Percentiles rank a stretch among this genome's conserved stretches.
These are phyloP conservation scores for Agriopis marginaria DNA, from an alignment of 2,888 invertebrate species.

Conservation along the genomic window DNA sequence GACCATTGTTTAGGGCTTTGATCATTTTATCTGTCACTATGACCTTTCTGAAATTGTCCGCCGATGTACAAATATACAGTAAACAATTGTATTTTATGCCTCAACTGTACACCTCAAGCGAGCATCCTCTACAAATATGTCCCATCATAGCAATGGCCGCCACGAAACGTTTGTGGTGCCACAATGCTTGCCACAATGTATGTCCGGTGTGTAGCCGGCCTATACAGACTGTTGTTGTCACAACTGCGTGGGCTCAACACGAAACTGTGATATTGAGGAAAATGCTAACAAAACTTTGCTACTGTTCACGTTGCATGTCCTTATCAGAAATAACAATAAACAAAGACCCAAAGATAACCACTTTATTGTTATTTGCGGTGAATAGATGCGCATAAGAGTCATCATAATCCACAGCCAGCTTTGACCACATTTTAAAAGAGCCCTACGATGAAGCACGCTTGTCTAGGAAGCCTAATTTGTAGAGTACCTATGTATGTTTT, in stretches of 20 bases:
- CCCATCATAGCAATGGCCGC: no score
- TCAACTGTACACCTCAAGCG: no score
- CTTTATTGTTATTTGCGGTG: conserved; percentile 3
- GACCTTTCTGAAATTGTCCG: not conserved
- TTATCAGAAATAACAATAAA: conserved; percentile 9
- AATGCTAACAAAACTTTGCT: conserved; percentile 12
- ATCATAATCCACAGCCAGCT: not conserved
- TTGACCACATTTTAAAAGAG: not conserved
- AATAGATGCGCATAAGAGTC: not conserved
- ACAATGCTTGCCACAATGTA: not conserved
- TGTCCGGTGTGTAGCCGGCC: not conserved
- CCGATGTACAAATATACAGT: not conserved
- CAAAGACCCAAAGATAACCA: not conserved
- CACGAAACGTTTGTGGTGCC: not conserved
- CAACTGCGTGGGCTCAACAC: conserved; percentile 14
- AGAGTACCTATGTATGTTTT: no score
- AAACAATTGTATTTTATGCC: not conserved
- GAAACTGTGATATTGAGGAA: conserved; percentile 15
- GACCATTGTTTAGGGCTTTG: not conserved
- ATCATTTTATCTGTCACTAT: not conserved
- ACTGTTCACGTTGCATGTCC: conserved; percentile 10
- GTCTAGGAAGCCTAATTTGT: no score
- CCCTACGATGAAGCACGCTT: no score
- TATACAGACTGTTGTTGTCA: not conserved
- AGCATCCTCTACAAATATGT: not conserved